Evolutionary conservation across 2,888 invertebrate species (phyloP), one percentile per base, ranked within the genome.

Genomic region (Scaptomyza parva): DNA sequence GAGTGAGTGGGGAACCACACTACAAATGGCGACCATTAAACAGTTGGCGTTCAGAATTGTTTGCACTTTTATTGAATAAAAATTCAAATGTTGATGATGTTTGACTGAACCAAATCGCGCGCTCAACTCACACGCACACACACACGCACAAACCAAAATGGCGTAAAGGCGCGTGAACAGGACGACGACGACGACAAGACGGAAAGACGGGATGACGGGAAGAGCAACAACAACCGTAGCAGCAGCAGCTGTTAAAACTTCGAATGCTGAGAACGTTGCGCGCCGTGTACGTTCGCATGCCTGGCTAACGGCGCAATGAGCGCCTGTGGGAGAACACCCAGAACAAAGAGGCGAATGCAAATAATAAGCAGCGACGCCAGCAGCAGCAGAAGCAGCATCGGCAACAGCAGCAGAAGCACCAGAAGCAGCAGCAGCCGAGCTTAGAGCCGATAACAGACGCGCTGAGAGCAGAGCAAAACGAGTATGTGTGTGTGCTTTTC

Each of bases 301-400:
- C 76, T 80, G 80, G 75, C 75, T 78, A 66, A 75, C 81, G 76
- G 80, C 80, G 79, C 82, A 89, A 89, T 88, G 88, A 89, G 86
- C 74, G 77, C 72, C 61, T 45, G 51, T 62, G 65, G 68, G 74
- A 82, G 82, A 77, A 78, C 68, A 78, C 68, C 37, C 58, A 52
- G 53, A 51, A 64, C 51, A 66, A 62, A 66, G 45, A 57, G 60
- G 53, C 59, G 45, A 60, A 69, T 69, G 72, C 83, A 76, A 67
- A 76, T 54, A 62, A 14, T 44, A 40, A 45, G 55, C 63, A 62
- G 70, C 58, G 45, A 35, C 48, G 41, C 22, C 52, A 43, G 55
- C 63, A 55, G 68, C 40, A 30, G 37, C 54, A 47, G 22, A 5
- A 22, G 22, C 22, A 22, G 22, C 22, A 22, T 2, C 22, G 5